Percentiles rank a stretch among this genome's conserved stretches.
Evolutionary conservation across 2,113 vertebrate species (phyloP).

Genomic region (Stomatorhinus ivindoensis): DNA sequence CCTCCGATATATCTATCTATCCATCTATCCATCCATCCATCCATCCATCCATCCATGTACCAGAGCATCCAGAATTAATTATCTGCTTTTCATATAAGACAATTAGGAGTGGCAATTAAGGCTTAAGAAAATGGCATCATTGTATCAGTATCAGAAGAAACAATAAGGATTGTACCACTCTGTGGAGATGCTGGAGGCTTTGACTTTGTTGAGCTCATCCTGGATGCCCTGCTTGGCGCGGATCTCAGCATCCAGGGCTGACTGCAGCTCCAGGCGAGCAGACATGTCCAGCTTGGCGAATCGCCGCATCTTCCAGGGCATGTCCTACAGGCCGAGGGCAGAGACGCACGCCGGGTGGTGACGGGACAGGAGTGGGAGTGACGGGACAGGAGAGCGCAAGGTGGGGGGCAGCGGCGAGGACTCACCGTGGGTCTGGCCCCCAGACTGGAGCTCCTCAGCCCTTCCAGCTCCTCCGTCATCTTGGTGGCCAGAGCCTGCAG

Average conservation of each 20-base stretch:
- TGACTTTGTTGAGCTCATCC: constrained; percentile 92
- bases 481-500: constrained; percentile 95
- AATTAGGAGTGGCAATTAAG: not conserved
- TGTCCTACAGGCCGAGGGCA: constrained; percentile 64
- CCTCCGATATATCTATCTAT: not conserved
- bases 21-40: no score
- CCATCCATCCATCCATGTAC: not conserved
- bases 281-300: constrained; percentile 98
- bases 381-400: not conserved
- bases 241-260: constrained; percentile 93
- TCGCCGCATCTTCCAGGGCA: constrained; percentile 98
- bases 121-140: not conserved
- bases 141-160: not conserved
- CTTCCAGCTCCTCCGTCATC: constrained; percentile 96
- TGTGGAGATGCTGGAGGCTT: constrained; percentile 83
- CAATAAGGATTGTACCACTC: constrained; percentile 73
- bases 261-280: constrained; percentile 90
- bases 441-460: constrained; percentile 85
- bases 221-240: constrained; percentile 92
- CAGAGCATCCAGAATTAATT: not conserved
- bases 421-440: constrained; percentile 87
- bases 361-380: not conserved
- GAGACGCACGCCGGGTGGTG: not conserved
- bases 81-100: not conserved
- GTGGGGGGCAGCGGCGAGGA: not conserved